Percentiles rank a stretch among this genome's conserved stretches.
Conservation (phyloP, 2,113 vertebrate species). For the Procavia capensis region DNA sequence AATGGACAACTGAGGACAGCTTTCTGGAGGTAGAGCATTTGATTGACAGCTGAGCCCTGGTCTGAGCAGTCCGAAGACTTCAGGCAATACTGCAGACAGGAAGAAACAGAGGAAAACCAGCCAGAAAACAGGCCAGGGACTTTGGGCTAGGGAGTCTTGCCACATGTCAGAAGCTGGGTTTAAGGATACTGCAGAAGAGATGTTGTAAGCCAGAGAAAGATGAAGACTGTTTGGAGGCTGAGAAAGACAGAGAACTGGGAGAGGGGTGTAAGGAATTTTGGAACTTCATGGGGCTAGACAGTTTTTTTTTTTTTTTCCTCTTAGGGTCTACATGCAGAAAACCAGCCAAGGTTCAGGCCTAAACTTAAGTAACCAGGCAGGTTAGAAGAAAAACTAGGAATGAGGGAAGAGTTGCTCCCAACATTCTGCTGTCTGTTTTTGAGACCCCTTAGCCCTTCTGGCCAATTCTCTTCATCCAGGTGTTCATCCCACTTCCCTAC, state of each 20-base stretch:
- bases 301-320: conserved; percentile 14
- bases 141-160: conserved; percentile 4
- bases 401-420: conserved; percentile 54
- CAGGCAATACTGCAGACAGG: conserved; percentile 2
- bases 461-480: conserved; percentile 58
- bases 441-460: conserved; percentile 60
- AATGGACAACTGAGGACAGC: conserved; percentile 11
- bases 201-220: neutral
- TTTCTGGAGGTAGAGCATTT: conserved; percentile 12
- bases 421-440: conserved; percentile 68
- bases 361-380: conserved; percentile 26
- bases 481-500: conserved; percentile 33
- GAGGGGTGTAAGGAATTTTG: neutral
- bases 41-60: conserved; percentile 56
- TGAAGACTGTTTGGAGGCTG: neutral
- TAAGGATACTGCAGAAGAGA: neutral
- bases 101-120: neutral
- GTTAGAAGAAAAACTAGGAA: conserved; percentile 66
- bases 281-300: neutral
- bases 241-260: neutral
- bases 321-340: conserved; percentile 36
- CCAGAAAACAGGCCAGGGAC: neutral
- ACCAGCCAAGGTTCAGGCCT: conserved; percentile 46
- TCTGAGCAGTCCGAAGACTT: conserved; percentile 22
- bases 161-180: neutral